Percentiles rank a stretch among this genome's conserved stretches.
phyloP scores from a whole-genome alignment of 2,113 vertebrate genomes.

The Riparia riparia region DNA sequence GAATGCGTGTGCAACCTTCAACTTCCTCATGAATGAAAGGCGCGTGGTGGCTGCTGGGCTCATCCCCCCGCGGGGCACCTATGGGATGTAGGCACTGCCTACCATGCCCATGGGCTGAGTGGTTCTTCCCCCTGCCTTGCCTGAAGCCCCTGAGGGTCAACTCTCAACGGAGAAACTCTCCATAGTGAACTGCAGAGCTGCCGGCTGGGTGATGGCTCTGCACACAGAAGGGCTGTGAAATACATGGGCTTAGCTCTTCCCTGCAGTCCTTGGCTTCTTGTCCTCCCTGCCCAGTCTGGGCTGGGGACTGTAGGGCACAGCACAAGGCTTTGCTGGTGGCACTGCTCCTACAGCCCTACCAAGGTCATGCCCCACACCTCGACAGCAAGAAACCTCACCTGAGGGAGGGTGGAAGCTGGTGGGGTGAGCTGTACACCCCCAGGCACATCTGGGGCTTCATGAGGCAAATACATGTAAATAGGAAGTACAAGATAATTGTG shows the following conservation, averaged over 20 bases:
- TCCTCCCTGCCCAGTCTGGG: background rate
- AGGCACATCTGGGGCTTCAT: accelerated
- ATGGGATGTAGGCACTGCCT: background rate
- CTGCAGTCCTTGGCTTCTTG: background rate
- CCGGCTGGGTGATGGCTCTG: background rate
- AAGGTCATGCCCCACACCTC: background rate
- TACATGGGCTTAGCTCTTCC: accelerated
- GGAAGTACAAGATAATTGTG: background rate
- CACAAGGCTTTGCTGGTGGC: background rate
- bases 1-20: constrained; percentile 96
- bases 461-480: background rate
- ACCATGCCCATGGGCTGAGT: accelerated
- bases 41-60: constrained; percentile 86
- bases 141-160: accelerated
- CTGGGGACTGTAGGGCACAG: background rate
- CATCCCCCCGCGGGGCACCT: constrained; percentile 81
- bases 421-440: background rate
- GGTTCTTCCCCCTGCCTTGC: background rate
- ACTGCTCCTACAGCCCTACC: background rate
- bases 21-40: constrained; percentile 88
- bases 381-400: accelerated
- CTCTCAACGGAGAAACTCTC: accelerated
- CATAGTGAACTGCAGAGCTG: background rate
- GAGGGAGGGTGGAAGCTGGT: background rate
- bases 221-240: background rate